Evolutionary conservation across 2,113 vertebrate species (phyloP).

Genomic region (Stercorarius parasiticus): DNA sequence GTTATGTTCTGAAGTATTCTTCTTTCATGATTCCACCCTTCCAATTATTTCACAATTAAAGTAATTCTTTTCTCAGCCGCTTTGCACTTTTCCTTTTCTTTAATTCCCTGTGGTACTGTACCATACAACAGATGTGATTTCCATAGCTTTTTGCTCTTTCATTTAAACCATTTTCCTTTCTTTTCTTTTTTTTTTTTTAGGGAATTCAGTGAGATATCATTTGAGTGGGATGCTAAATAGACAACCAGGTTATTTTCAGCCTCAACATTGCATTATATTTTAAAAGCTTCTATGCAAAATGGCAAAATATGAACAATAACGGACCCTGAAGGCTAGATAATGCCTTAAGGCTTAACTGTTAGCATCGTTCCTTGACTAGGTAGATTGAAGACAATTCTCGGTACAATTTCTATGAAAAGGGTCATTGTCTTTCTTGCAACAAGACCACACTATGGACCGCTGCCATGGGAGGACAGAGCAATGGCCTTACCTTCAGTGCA

Average conservation of each 20-base stretch:
- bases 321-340: not conserved
- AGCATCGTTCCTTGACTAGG: not conserved
- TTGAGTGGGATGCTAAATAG: not conserved
- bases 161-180: not conserved
- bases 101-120: not conserved
- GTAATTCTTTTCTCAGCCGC: not conserved
- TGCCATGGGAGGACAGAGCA: not conserved
- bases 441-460: fast-evolving
- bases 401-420: not conserved
- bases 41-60: not conserved
- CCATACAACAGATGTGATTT: not conserved
- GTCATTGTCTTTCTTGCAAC: not conserved
- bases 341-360: not conserved
- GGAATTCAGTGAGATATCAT: not conserved
- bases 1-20: not conserved
- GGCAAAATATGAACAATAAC: not conserved
- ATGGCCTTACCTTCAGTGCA: not conserved
- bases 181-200: not conserved
- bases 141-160: not conserved
- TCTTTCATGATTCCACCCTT: not conserved
- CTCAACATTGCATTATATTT: not conserved
- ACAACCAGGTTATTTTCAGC: not conserved
- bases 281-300: not conserved
- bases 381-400: not conserved
- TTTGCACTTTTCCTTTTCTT: not conserved